Base-by-base conservation (phyloP, 2,113 vertebrate species). In the Notechis scutatus region DNA sequence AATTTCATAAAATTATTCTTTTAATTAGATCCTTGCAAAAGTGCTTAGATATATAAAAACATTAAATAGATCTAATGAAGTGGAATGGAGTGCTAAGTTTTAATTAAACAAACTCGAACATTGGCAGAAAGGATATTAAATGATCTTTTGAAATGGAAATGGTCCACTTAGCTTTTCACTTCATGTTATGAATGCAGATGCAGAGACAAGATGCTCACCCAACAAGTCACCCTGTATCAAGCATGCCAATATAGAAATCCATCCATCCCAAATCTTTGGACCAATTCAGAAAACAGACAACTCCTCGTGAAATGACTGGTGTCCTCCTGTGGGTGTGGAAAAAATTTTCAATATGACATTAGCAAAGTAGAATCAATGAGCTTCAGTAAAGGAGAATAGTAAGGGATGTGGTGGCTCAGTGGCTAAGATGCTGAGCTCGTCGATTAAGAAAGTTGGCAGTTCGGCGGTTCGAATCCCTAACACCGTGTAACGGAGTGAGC, bases 31-130 rank as follows among this genome's bases (percentile, higher is more conserved):
- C 93, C 91, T 95, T 87, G 94, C 95, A 94, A 94, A 96, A 95
- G 56, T 95, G 94, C 95, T 97, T 95, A 95, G 94, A 95, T 92
- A 93, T 81, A 90, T 92, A 93, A 95, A 69, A 92, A 96, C 34
- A 96, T 93, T 95, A 96, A 96, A 95, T 39, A 93, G 95, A 96
- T 91, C 95, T 96, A 96, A 96, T 94, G 95, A 95, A 97, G 93
- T 95, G 96, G 92, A 96, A 96, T 93, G 57, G 92, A 94, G 95
- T 94, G 95, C 85, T 95, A 96, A 96, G 94, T 96, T 97, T 94
- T 97, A 97, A 96, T 96, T 96, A 96, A 96, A 95, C 94, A 96
- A 96, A 96, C 96, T 95, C 24, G 52, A 95, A 96, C 95, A 92
- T 90, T 94, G 96, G 95, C 95, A 96, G 91, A 92, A 96, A 94